These are phyloP conservation scores for Apis florea DNA, from an alignment of 1,140 invertebrate species.

Conservation along the genomic window DNA sequence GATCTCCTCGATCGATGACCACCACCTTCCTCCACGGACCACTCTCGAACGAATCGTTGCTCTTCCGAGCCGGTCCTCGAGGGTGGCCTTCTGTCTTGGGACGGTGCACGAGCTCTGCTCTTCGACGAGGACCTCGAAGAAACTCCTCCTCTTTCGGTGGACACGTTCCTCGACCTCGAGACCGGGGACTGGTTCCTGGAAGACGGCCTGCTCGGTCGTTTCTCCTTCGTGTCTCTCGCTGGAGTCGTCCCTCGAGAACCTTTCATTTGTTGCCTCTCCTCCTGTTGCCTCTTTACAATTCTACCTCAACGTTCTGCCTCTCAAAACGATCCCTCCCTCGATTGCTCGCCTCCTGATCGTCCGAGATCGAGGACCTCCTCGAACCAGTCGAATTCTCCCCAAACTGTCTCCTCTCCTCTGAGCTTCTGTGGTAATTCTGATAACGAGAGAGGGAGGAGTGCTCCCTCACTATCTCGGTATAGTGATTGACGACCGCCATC, in stretches of 20 bases:
- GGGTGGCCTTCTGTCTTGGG: constrained; percentile 50
- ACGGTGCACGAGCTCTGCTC: constrained; percentile 50
- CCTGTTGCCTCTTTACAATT: background rate
- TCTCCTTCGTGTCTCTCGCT: constrained; percentile 47
- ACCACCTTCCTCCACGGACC: constrained; percentile 14
- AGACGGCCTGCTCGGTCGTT: constrained; percentile 12
- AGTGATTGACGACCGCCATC: constrained; percentile 86
- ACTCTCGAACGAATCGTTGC: constrained; percentile 17
- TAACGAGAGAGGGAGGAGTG: constrained; percentile 69
- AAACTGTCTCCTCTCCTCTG: constrained; percentile 26
- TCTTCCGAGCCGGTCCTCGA: constrained; percentile 57
- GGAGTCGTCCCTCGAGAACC: constrained; percentile 58
- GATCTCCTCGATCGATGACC: constrained; percentile 32
- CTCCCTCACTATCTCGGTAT: constrained; percentile 89
- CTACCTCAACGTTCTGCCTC: background rate
- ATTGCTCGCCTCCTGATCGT: constrained; percentile 36
- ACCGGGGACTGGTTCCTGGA: constrained; percentile 67
- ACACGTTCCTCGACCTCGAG: constrained; percentile 66
- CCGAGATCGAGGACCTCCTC: constrained; percentile 51
- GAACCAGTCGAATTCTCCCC: constrained; percentile 28
- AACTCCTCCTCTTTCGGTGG: constrained; percentile 54
- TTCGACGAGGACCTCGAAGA: constrained; percentile 67
- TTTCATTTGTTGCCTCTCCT: background rate
- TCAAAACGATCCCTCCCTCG: background rate
- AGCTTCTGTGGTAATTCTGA: constrained; percentile 10